These are phyloP conservation scores for Chaetorhynchus papuensis DNA, from an alignment of 2,113 vertebrate genomes.

Conservation along the genomic window DNA sequence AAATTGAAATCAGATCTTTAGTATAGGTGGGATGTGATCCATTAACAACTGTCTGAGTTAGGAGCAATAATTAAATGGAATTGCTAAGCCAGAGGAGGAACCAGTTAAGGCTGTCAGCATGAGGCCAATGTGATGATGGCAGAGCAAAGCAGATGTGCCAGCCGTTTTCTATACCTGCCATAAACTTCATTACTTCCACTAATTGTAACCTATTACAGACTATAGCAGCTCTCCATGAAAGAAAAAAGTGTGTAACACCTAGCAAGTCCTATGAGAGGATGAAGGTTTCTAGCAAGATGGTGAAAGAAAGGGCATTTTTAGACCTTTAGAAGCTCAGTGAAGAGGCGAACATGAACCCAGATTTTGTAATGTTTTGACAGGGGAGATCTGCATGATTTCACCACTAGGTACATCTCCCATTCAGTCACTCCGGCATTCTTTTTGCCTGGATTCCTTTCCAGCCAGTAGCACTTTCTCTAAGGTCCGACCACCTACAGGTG, in stretches of 20 bases:
- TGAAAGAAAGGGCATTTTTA: neutral
- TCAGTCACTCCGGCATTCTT: neutral
- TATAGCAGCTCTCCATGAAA: neutral
- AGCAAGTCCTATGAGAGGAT: neutral
- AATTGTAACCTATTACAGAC: neutral
- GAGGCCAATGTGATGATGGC: neutral
- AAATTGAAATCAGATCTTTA: neutral
- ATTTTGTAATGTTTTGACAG: neutral
- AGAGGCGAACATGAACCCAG: neutral
- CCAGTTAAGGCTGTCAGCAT: neutral
- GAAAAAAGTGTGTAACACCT: neutral
- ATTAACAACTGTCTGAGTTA: neutral
- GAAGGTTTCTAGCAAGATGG: neutral
- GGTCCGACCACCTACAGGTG: neutral
- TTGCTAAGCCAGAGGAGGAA: neutral
- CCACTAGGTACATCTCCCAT: neutral
- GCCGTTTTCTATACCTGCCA: neutral
- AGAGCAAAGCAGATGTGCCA: neutral
- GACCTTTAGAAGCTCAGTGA: neutral
- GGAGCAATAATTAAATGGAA: neutral
- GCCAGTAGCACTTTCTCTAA: neutral
- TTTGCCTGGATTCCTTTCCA: neutral
- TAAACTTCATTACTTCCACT: conserved; percentile 31
- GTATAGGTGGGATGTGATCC: neutral
- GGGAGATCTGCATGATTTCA: neutral